Percentiles rank a stretch among this genome's conserved stretches.
phyloP scores from a whole-genome alignment of 2,797 vertebrate species.

The Coreius guichenoti region DNA sequence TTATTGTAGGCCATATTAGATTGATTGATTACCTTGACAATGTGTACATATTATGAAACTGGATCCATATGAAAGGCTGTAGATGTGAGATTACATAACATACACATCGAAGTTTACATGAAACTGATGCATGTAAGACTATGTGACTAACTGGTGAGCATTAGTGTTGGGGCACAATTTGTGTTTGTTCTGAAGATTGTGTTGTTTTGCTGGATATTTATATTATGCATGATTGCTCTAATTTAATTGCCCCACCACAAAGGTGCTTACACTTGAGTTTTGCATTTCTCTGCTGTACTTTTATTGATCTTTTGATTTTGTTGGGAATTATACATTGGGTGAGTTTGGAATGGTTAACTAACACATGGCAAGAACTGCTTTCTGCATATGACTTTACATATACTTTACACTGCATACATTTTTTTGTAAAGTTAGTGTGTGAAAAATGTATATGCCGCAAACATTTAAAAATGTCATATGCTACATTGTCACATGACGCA shows the following conservation, averaged over 20 bases:
- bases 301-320: background rate
- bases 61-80: background rate
- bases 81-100: background rate
- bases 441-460: background rate
- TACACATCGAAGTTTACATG: background rate
- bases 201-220: background rate
- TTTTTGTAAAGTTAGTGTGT: background rate
- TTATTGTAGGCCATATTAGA: background rate
- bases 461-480: background rate
- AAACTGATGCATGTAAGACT: background rate
- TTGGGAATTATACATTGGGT: background rate
- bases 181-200: background rate
- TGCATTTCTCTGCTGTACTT: background rate
- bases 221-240: background rate
- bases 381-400: too few species aligned
- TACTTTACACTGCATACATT: background rate
- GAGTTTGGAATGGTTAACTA: constrained; percentile 7
- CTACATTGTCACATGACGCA: background rate
- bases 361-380: background rate
- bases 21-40: background rate
- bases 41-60: background rate
- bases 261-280: background rate
- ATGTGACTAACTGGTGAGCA: background rate
- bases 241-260: background rate
- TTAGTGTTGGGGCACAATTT: background rate